Base-by-base conservation (phyloP, 1,140 invertebrate genomes). In the Drosophila simulans region DNA sequence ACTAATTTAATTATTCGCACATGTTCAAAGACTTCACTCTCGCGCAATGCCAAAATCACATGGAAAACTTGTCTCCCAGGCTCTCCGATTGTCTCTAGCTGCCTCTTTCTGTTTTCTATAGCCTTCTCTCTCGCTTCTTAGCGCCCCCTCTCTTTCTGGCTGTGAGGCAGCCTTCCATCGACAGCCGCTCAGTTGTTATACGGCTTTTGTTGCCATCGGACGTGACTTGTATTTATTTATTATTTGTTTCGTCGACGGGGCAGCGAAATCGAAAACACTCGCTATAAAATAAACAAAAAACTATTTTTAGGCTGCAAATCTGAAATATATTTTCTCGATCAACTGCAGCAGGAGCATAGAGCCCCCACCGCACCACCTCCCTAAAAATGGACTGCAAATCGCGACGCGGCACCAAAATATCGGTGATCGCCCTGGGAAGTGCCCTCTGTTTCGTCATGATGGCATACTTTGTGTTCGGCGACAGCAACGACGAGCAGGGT, bases 381-480 rank as follows among this genome's bases (percentile, higher is more conserved):
- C 42, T 17, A 69, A 90, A 73, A 88, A 77, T 82, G 40, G 90
- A 92, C 65, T 91, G 91, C 43, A 91, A 92, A 79, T 77, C 91
- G 25, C 80, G 91, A 39, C 86, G 91, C 62, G 91, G 91, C 56
- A 92, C 91, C 53, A 92, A 92, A 90, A 92, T 92, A 48, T 92
- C 91, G 10, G 91, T 92, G 22, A 91, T 92, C 34, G 54, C 91
- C 27, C 54, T 92, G 53, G 91, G 91, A 27, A 88, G 79, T 27
- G 89, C 90, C 22, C 55, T 92, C 10, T 91, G 77, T 25, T 76
- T 88, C n/a, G 91, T 92, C 4, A 91, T 92, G 86, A 88, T 92
- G 80, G 91, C 91, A 40, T 92, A 92, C 63, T 90, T 91, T 54
- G 92, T 91, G 25, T 92, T 92, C 53, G 91, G 91, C 4, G 91